Base-by-base conservation (phyloP, 2,113 vertebrate species). In the Notothenia coriiceps region DNA sequence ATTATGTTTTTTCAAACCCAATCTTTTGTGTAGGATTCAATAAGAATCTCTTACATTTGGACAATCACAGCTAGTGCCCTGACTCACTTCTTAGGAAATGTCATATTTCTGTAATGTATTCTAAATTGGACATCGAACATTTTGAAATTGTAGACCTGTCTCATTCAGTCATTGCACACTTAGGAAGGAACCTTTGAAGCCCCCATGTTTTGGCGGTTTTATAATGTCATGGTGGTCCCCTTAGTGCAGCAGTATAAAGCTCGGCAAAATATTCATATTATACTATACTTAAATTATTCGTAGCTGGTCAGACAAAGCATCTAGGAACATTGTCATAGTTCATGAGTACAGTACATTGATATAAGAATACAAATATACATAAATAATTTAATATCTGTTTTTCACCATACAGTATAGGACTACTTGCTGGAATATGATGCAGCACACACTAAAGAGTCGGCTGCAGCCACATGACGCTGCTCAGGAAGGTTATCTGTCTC, bases 401-500 rank as follows among this genome's bases (percentile, higher is more conserved):
- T 47, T 82, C 68, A 70, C 50, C 65, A 62, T 22, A 22, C 22
- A 22, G 22, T 22, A 22, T 2, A 44, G 46, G 56, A 33, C 69
- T 15, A 40, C 50, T 46, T 61, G 70, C 50, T 79, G 69, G 76
- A 79, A 70, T 51, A 54, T 86, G 83, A 83, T 15, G 49, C 65
- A 79, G 74, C 14, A 10, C 79, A 85, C 4, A 49, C 25, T 76
- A 77, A 83, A 70, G 72, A 84, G 61, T 77, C 47, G 5, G 56
- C 46, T 60, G 44, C 50, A 81, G 54, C 67, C 66, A 70, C 62
- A 33, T 66, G 80, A 69, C n/a, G 17, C 68, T 40, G 77, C 62
- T 75, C 49, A 51, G 49, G 67, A 78, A 85, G 86, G 77, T 87
- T 72, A 83, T 79, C 78, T 85, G 83, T 86, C 85, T 46, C 10